A percentile compares a stretch with the other conserved stretches of the same genome.
These are phyloP conservation scores for Diadumene lineata DNA, from an alignment of 92 coral and sea anemone species.

Conservation along the genomic window DNA sequence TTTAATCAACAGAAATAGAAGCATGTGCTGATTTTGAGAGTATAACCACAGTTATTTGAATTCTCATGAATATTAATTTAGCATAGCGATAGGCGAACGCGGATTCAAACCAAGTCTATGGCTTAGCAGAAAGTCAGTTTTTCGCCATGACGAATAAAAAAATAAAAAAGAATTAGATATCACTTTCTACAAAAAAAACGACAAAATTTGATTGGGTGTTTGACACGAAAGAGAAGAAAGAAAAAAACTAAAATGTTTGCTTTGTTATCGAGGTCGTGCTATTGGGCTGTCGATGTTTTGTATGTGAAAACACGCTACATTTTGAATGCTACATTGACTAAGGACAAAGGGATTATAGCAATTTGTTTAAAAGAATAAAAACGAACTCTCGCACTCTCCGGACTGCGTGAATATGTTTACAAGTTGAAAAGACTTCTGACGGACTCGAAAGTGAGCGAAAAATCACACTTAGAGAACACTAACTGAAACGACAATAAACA, in stretches of 20 bases:
- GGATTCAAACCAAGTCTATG: neutral
- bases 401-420: neutral
- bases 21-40: neutral
- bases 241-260: neutral
- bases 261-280: neutral
- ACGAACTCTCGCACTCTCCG: neutral
- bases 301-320: neutral
- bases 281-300: slow-evolving; percentile 2
- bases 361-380: neutral
- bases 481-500: neutral
- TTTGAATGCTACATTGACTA: slow-evolving; percentile 7
- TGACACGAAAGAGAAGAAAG: neutral
- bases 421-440: neutral
- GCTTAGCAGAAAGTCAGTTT: neutral
- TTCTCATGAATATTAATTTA: slow-evolving; percentile 6
- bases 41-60: neutral
- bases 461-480: neutral
- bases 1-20: neutral
- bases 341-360: slow-evolving; percentile 22
- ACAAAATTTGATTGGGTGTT: neutral
- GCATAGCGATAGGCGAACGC: slow-evolving; percentile 17
- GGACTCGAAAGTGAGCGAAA: neutral
- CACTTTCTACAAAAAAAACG: neutral
- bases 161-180: neutral
- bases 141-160: neutral